These are phyloP conservation scores for Drosophila anomalipes DNA, from an alignment of 2,888 invertebrate species.

Conservation along the genomic window DNA sequence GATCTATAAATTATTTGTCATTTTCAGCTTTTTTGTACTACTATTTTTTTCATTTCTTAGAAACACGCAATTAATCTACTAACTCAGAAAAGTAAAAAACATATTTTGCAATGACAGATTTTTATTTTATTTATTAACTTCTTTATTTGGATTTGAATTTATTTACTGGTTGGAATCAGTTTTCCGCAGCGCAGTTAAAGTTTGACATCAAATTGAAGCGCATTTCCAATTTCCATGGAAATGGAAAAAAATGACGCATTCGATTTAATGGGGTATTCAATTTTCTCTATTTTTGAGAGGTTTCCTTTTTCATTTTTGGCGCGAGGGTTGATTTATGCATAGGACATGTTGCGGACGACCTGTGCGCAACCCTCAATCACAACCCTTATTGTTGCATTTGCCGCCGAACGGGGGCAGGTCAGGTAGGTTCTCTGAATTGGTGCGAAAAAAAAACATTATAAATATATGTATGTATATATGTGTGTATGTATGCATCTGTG, in stretches of 20 bases:
- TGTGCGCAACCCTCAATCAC: slow-evolving; percentile 60
- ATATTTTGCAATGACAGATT: background rate
- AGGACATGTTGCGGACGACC: slow-evolving; percentile 54
- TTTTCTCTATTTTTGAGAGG: slow-evolving; percentile 56
- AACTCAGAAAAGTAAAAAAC: background rate
- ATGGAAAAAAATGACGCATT: slow-evolving; percentile 50
- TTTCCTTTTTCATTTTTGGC: slow-evolving; percentile 57
- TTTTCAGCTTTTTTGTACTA: background rate
- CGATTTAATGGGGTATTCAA: slow-evolving; percentile 20
- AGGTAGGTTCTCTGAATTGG: slow-evolving; percentile 49
- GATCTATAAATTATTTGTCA: background rate
- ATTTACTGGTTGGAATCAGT: background rate
- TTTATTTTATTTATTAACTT: background rate
- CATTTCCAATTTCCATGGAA: slow-evolving; percentile 52
- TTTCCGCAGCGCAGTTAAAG: background rate
- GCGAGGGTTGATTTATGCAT: slow-evolving; percentile 73
- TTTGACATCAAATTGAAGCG: slow-evolving; percentile 35
- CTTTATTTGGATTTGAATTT: background rate
- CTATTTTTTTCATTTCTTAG: no score
- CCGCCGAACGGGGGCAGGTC: slow-evolving; percentile 55
- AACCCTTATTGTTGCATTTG: slow-evolving; percentile 51
- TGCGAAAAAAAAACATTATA: slow-evolving; percentile 31
- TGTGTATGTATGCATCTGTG: background rate
- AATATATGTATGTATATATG: background rate
- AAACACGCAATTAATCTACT: background rate